Base-by-base conservation (phyloP, 2,888 invertebrate genomes). In the Galeruca laticollis region DNA sequence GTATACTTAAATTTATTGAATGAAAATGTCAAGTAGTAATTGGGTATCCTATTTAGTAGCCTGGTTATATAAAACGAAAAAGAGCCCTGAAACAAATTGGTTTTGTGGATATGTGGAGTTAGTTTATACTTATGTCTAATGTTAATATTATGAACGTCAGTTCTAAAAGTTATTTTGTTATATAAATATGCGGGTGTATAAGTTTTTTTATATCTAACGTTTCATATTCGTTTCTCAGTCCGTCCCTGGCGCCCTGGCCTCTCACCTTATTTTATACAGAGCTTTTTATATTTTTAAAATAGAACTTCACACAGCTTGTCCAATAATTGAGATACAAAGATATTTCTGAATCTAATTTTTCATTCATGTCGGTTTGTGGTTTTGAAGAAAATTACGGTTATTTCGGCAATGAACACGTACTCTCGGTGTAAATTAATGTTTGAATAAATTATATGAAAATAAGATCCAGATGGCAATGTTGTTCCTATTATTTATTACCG, bases 301-400 rank as follows among this genome's bases (percentile, higher is more conserved):
- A 63, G 43, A 63, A 63, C 40, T 31, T 63, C 63, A 63, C 56
- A 63, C 54, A 63, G 54, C 54, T 63, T 43, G 63, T 56, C 43
- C 35, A 56, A 26, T 63, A 63, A 63, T 63, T 63, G 63, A 63
- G 63, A 54, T 26, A 40, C 54, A 63, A 63, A 21, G 52, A 63
- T 63, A 54, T 63, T 63, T 54, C 54, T 13, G 43, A 63, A 21
- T 63, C 10, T n/a, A 52, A 56, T 54, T 63, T 54, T 37, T 63
- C 40, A 56, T 63, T 49, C 18, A 51, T 57, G 56, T 18, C 33
- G 33, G 43, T 60, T 61, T 63, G 62, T 37, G 62, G 62, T 62
- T 10, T n/a, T n/a, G 2, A 21, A 43, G 13, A 40, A 63, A 54
- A 63, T 56, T 37, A 63, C 54, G 20, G 63, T 54, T 63, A 63